Percentiles rank a stretch among this genome's conserved stretches.
phyloP scores from a whole-genome alignment of 2,797 vertebrate species.

The Podarcis lilfordi region DNA sequence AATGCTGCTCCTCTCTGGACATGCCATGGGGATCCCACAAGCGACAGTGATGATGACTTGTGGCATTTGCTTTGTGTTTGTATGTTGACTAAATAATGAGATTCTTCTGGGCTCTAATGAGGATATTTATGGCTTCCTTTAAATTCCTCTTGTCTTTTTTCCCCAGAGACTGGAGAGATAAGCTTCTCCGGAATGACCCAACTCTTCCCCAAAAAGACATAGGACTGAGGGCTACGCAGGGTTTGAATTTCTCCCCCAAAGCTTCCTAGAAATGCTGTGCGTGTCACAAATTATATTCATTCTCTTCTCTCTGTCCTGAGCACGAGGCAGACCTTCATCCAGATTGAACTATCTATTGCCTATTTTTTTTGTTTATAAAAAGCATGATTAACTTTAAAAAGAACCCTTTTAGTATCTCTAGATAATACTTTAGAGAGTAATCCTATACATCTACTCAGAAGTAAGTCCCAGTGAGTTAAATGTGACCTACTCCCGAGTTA shows the following conservation, averaged over 20 bases:
- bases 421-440: neutral
- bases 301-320: constrained; percentile 48
- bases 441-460: no score
- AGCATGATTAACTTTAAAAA: neutral
- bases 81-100: neutral
- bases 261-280: constrained; percentile 29
- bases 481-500: no score
- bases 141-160: constrained; percentile 13
- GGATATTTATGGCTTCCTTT: constrained; percentile 10
- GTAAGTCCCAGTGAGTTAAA: no score
- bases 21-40: neutral
- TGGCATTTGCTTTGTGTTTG: neutral
- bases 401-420: neutral
- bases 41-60: neutral
- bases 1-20: neutral
- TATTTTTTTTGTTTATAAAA: neutral
- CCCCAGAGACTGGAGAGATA: constrained; percentile 30
- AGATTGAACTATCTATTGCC: constrained; percentile 23
- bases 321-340: constrained; percentile 40
- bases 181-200: constrained; percentile 12
- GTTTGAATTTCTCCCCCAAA: constrained; percentile 29
- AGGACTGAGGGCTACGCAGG: neutral
- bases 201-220: constrained; percentile 25
- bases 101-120: neutral
- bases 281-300: constrained; percentile 55